A percentile compares a stretch with the other conserved stretches of the same genome.
These are phyloP conservation scores for Cerceris rybyensis DNA, from an alignment of 2,888 invertebrate genomes.

Conservation along the genomic window DNA sequence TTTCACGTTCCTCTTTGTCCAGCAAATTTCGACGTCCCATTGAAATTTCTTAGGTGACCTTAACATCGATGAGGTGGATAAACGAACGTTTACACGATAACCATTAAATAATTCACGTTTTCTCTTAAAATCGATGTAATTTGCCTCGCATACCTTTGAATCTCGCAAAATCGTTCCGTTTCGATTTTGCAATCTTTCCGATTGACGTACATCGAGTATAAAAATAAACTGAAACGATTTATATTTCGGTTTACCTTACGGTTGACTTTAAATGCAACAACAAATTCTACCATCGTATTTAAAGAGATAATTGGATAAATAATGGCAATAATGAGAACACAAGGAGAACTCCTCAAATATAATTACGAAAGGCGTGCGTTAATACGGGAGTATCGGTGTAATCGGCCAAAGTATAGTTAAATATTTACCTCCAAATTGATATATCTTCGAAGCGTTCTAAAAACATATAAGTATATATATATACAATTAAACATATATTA, in stretches of 20 bases:
- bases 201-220: no score
- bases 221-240: no score
- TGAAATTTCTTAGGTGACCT: no score
- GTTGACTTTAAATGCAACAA: no score
- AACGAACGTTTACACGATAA: no score
- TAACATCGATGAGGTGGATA: no score
- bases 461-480: neutral
- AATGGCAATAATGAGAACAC: neutral
- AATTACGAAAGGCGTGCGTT: neutral
- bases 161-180: no score
- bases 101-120: no score
- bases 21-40: neutral
- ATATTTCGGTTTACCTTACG: no score
- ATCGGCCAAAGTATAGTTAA: neutral
- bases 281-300: neutral
- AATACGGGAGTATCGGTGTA: neutral
- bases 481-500: neutral
- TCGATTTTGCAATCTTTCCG: no score
- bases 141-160: no score
- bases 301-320: neutral
- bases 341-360: neutral
- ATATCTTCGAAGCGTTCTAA: neutral
- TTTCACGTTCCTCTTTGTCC: neutral
- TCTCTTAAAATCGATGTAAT: no score
- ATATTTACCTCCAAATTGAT: slow-evolving; percentile 9